Conservation (phyloP, 2,888 invertebrate species). For the Pseudococcus viburni region DNA sequence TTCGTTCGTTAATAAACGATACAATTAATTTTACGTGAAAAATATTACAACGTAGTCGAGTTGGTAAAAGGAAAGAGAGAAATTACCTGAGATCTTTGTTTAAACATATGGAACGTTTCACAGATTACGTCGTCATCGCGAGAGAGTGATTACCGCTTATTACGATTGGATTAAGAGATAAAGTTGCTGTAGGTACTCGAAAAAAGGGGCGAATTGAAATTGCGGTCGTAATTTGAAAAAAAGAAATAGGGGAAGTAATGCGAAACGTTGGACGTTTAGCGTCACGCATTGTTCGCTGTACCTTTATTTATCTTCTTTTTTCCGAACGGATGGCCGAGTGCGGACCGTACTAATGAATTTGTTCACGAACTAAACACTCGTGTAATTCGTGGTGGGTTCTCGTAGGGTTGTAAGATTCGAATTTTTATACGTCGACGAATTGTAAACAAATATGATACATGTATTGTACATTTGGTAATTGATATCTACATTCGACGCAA, state of each 20-base stretch:
- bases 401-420: neutral
- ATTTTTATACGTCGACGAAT: neutral
- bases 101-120: slow-evolving; percentile 38
- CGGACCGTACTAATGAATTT: slow-evolving; percentile 2
- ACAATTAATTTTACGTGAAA: neutral
- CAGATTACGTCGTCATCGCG: slow-evolving; percentile 13
- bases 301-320: neutral
- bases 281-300: neutral
- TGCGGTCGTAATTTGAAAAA: neutral
- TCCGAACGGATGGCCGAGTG: neutral
- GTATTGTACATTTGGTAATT: neutral
- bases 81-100: neutral
- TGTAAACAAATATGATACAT: slow-evolving; percentile 10
- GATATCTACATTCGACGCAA: neutral
- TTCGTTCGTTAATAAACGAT: neutral
- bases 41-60: neutral
- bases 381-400: neutral
- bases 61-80: neutral
- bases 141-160: slow-evolving; percentile 42
- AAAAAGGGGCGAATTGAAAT: slow-evolving; percentile 2
- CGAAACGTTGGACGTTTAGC: neutral
- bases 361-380: neutral
- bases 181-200: neutral
- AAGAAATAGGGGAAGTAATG: neutral
- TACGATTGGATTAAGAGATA: slow-evolving; percentile 36